These are phyloP conservation scores for Cyclura pinguis DNA, from an alignment of 2,797 vertebrate genomes.

Conservation along the genomic window DNA sequence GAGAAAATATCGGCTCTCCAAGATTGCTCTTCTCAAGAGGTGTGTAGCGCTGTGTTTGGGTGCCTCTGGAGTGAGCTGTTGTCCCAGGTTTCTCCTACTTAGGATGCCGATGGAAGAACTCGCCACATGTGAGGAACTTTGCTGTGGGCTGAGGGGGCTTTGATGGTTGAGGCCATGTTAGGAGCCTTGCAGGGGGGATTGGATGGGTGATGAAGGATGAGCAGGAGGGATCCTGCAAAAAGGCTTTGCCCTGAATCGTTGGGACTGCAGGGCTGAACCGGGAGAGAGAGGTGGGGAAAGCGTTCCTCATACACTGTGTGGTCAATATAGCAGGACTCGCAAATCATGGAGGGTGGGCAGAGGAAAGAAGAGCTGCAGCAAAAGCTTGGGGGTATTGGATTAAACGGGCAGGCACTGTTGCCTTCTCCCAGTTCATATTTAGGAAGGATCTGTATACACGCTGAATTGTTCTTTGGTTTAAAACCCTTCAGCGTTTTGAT, in stretches of 20 bases:
- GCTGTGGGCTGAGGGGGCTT: slow-evolving; percentile 18
- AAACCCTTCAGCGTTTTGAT: neutral
- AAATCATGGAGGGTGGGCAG: neutral
- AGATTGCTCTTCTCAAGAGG: slow-evolving; percentile 2
- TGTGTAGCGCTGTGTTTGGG: slow-evolving; percentile 6
- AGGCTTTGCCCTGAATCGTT: slow-evolving; percentile 1
- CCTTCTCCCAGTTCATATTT: neutral
- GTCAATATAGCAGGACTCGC: neutral
- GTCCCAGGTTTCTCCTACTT: neutral
- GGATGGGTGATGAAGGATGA: slow-evolving; percentile 31
- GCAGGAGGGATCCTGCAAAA: neutral
- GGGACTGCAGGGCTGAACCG: slow-evolving; percentile 2
- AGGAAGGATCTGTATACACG: neutral
- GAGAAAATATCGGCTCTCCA: neutral
- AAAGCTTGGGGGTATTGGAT: neutral
- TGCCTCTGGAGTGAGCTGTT: neutral
- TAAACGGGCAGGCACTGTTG: neutral
- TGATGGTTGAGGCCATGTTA: slow-evolving; percentile 17
- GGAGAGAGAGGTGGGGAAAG: neutral
- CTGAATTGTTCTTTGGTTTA: neutral
- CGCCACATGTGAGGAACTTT: slow-evolving; percentile 28
- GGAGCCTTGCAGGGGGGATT: neutral
- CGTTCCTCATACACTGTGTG: neutral
- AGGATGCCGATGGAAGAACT: neutral
- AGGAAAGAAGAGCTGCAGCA: neutral